phyloP scores from a whole-genome alignment of 2,888 invertebrate genomes.

The Caprella mutica region DNA sequence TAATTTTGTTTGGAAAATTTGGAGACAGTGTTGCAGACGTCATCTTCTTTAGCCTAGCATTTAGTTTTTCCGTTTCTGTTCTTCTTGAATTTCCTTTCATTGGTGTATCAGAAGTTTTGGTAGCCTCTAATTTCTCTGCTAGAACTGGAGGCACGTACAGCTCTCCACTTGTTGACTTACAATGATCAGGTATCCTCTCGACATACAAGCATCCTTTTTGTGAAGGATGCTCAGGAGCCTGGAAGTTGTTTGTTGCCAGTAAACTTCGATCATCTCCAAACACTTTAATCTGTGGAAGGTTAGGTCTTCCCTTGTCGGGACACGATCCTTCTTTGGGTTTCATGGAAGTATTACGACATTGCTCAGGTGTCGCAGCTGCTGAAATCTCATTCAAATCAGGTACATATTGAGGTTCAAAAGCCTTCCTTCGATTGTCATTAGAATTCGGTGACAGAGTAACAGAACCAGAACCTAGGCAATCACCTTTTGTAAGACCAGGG shows the following conservation, averaged over 20 bases:
- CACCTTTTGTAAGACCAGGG: too few species aligned
- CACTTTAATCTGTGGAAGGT: slow-evolving; percentile 20
- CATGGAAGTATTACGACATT: background rate
- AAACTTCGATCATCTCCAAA: slow-evolving; percentile 16
- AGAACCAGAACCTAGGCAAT: too few species aligned
- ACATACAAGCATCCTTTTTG: slow-evolving; percentile 18
- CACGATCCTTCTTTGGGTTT: background rate
- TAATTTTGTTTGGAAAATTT: too few species aligned
- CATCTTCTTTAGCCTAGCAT: slow-evolving; percentile 1
- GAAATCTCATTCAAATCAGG: background rate
- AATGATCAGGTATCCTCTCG: slow-evolving; percentile 20
- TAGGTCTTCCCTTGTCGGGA: background rate
- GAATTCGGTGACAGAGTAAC: background rate
- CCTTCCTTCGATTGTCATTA: background rate
- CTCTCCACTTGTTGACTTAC: slow-evolving; percentile 17
- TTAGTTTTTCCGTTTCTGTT: background rate
- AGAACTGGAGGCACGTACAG: slow-evolving; percentile 26
- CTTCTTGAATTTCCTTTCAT: slow-evolving; percentile 20
- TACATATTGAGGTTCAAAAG: background rate
- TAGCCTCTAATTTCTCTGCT: slow-evolving; percentile 9
- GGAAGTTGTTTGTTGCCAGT: slow-evolving; percentile 21
- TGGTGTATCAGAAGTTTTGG: slow-evolving; percentile 8
- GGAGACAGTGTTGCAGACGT: too few species aligned
- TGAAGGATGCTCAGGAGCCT: slow-evolving; percentile 3
- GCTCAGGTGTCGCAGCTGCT: background rate